phyloP scores from a whole-genome alignment of 2,113 vertebrate species.

The Microcebus murinus region DNA sequence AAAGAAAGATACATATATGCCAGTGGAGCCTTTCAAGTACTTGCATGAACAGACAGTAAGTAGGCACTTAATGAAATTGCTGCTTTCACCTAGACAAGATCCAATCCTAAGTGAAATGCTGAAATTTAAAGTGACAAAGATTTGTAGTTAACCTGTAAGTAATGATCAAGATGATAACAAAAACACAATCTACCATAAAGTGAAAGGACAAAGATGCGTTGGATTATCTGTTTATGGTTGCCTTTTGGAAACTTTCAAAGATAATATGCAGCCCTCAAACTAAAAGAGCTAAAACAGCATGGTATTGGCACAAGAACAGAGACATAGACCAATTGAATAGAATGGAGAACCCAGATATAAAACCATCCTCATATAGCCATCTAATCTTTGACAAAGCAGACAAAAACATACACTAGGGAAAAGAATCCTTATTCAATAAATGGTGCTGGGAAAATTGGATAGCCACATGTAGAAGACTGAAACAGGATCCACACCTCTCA shows the following conservation, averaged over 20 bases:
- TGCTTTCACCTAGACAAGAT: conserved; percentile 44
- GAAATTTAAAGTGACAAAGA: conserved; percentile 59
- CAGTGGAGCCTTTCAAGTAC: background rate
- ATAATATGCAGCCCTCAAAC: background rate
- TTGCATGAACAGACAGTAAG: background rate
- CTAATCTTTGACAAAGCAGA: too few species aligned
- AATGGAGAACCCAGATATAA: too few species aligned
- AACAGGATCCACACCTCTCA: too few species aligned
- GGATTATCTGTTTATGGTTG: conserved; percentile 4
- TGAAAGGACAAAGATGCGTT: background rate
- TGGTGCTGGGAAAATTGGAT: too few species aligned
- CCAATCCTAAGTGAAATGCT: background rate
- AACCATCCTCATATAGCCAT: too few species aligned
- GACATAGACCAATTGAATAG: too few species aligned
- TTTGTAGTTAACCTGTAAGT: conserved; percentile 50
- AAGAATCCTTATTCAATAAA: too few species aligned
- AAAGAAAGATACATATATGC: background rate
- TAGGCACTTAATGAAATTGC: conserved; percentile 57
- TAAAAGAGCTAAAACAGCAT: background rate
- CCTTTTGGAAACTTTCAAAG: conserved; percentile 61
- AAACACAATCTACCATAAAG: background rate
- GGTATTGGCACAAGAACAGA: too few species aligned
- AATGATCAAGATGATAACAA: conserved; percentile 57
- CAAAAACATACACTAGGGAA: too few species aligned
- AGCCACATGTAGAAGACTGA: too few species aligned